Percentiles rank a stretch among this genome's conserved stretches.
Conservation (phyloP, 2,797 vertebrate species). For the Syncerus caffer region DNA sequence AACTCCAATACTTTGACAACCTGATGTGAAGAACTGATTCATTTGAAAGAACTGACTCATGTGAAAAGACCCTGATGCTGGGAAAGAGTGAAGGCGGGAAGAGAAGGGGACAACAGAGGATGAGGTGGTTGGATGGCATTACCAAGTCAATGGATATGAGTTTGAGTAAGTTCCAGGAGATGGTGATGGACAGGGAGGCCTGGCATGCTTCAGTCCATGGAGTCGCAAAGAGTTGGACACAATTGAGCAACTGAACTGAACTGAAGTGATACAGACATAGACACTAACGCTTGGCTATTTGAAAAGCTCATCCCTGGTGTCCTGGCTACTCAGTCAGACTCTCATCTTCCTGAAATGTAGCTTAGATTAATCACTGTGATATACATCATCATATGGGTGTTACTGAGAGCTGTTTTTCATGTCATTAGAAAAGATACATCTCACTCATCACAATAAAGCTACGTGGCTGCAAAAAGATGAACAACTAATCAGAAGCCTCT, state of each 20-base stretch:
- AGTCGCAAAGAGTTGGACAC: neutral
- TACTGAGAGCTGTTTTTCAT: neutral
- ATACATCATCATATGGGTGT: neutral
- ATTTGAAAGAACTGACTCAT: neutral
- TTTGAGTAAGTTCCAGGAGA: neutral
- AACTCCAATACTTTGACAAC: neutral
- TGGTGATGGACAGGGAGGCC: neutral
- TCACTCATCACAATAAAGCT: neutral
- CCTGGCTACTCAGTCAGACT: neutral
- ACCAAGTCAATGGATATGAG: neutral
- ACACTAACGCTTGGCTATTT: neutral
- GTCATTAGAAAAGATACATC: neutral
- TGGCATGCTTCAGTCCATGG: accelerated
- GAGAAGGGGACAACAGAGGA: neutral
- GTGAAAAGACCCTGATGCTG: neutral
- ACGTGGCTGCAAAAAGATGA: constrained; percentile 1
- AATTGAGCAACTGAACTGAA: neutral
- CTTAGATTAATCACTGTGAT: neutral
- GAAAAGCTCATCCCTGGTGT: neutral
- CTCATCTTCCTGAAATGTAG: neutral
- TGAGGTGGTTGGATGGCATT: neutral
- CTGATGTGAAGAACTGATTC: neutral
- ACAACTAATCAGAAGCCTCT: constrained; percentile 34
- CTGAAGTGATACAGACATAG: neutral
- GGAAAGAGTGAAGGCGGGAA: accelerated